phyloP scores from a whole-genome alignment of 2,888 invertebrate species.

The Colletes collaris region DNA sequence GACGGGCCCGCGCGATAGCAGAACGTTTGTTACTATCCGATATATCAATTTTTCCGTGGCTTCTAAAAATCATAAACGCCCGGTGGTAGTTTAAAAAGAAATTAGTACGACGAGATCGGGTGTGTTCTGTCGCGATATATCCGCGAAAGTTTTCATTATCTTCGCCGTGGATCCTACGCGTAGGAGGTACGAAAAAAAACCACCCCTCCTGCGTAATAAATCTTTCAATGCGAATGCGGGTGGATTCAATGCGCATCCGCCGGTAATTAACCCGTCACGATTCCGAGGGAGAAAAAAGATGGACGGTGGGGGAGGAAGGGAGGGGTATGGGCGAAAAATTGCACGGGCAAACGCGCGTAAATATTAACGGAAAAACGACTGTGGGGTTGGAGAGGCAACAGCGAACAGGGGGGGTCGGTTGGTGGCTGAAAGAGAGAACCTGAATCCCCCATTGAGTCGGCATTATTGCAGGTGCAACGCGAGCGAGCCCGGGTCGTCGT shows the following conservation, averaged over 20 bases:
- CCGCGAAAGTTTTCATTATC: conserved; percentile 20
- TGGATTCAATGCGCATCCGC: conserved; percentile 17
- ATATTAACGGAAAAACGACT: conserved; percentile 38
- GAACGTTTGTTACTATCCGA: too few species aligned
- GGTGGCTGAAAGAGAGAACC: background rate
- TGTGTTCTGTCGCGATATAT: background rate
- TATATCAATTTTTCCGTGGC: too few species aligned
- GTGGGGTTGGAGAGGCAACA: background rate
- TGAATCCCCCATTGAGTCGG: conserved; percentile 25
- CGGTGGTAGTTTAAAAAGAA: too few species aligned
- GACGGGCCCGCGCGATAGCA: too few species aligned
- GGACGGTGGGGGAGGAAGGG: background rate
- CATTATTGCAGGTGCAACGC: conserved; percentile 57
- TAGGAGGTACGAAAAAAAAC: background rate
- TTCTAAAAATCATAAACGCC: too few species aligned
- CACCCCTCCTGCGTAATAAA: background rate
- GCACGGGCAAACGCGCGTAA: conserved; percentile 22
- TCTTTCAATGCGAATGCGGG: conserved; percentile 25
- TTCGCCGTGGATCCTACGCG: background rate
- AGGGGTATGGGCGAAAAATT: background rate
- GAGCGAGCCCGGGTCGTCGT: conserved; percentile 16
- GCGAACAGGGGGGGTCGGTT: background rate
- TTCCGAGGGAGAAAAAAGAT: background rate
- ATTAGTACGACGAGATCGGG: background rate
- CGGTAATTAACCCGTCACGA: conserved; percentile 41